A percentile compares a stretch with the other conserved stretches of the same genome.
Evolutionary conservation across 2,113 vertebrate genomes (phyloP).

Genomic region (Raja brachyura): DNA sequence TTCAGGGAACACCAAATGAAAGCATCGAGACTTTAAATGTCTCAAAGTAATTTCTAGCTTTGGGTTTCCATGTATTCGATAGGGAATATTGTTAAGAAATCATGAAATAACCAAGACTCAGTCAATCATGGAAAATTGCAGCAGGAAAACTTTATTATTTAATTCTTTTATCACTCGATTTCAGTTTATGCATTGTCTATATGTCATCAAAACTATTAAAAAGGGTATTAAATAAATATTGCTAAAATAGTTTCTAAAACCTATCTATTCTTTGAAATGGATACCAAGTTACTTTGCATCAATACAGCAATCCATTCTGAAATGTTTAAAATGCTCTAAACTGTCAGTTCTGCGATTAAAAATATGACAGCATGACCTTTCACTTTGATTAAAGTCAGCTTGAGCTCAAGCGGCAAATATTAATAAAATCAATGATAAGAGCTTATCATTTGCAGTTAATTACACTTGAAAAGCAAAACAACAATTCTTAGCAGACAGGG

Average conservation of each 20-base stretch:
- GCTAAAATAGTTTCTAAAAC: neutral
- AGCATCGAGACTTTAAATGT: neutral
- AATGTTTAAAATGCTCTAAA: neutral
- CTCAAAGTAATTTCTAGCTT: neutral
- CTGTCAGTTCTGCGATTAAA: conserved; percentile 8
- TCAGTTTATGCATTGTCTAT: neutral
- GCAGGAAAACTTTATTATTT: neutral
- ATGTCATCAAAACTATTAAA: neutral
- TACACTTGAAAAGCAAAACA: no score
- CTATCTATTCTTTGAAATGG: neutral
- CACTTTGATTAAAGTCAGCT: neutral
- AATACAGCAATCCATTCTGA: neutral
- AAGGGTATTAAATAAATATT: neutral
- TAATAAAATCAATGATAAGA: neutral
- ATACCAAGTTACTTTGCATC: neutral
- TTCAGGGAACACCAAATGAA: neutral
- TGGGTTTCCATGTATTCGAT: neutral
- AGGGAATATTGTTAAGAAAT: neutral
- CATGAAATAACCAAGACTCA: neutral
- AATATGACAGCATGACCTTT: neutral
- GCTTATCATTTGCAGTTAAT: neutral
- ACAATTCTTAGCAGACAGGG: no score
- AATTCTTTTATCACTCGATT: neutral
- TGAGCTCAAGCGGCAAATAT: neutral
- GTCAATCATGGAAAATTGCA: neutral